phyloP scores from a whole-genome alignment of 2,797 vertebrate species.

The Simalia tracyae region DNA sequence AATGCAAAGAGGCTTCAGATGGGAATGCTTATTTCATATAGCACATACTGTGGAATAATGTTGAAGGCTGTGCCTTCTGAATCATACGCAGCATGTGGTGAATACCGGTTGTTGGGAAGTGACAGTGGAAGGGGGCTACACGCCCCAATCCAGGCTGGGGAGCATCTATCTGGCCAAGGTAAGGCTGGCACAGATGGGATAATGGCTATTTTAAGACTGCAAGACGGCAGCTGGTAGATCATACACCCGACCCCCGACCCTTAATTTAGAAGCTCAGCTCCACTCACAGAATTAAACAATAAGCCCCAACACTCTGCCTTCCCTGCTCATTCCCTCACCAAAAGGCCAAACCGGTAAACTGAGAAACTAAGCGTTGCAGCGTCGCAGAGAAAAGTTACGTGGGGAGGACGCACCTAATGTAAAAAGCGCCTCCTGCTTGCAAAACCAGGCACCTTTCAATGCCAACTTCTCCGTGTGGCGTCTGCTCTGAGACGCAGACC shows the following conservation, averaged over 20 bases:
- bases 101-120: neutral
- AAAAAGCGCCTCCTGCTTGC: neutral
- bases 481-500: neutral
- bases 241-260: neutral
- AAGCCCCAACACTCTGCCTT: neutral
- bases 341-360: neutral
- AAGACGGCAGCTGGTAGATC: neutral
- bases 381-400: neutral
- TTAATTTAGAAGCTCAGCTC: neutral
- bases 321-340: neutral
- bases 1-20: too few relatives aligned
- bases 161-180: neutral
- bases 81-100: too few relatives aligned
- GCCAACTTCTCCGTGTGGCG: neutral
- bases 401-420: neutral
- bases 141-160: neutral
- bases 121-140: neutral
- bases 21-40: too few relatives aligned
- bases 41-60: too few relatives aligned
- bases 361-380: neutral
- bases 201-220: neutral
- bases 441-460: neutral
- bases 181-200: neutral
- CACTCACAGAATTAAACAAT: neutral
- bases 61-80: too few relatives aligned